Evolutionary conservation across 2,113 vertebrate genomes (phyloP).

Genomic region (Carollia perspicillata): DNA sequence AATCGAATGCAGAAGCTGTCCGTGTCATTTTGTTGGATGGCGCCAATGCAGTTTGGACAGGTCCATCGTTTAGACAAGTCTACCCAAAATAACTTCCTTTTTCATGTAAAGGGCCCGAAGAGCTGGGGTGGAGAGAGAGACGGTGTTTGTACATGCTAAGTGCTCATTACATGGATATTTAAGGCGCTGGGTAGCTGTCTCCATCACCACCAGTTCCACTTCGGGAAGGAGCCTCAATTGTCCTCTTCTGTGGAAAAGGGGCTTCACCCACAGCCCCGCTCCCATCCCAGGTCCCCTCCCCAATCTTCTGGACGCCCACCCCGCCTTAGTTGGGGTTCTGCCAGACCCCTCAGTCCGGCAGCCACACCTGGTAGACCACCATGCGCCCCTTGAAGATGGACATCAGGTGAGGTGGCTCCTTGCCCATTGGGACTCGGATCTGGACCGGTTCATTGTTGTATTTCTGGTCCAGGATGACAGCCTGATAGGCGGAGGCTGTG

Average conservation of each 20-base stretch:
- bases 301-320: background rate
- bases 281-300: too few relatives aligned
- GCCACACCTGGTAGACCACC: conserved; percentile 87
- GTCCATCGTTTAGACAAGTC: background rate
- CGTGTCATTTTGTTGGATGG: background rate
- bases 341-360: background rate
- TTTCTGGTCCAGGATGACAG: conserved; percentile 86
- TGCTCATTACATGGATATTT: background rate
- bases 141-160: background rate
- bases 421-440: conserved; percentile 91
- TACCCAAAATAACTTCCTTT: background rate
- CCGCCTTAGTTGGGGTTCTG: rapidly evolving
- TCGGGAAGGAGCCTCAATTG: rapidly evolving
- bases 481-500: conserved; percentile 87
- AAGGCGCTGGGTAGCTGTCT: background rate
- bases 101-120: background rate
- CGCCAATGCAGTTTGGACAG: background rate
- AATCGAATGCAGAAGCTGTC: background rate
- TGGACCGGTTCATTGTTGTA: conserved; percentile 87
- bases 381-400: conserved; percentile 91
- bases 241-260: background rate
- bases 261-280: background rate
- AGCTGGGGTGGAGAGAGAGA: background rate
- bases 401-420: conserved; percentile 90
- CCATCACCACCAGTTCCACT: background rate